Conservation (phyloP, 2,113 vertebrate species). For the Rhodinocichla rosea region DNA sequence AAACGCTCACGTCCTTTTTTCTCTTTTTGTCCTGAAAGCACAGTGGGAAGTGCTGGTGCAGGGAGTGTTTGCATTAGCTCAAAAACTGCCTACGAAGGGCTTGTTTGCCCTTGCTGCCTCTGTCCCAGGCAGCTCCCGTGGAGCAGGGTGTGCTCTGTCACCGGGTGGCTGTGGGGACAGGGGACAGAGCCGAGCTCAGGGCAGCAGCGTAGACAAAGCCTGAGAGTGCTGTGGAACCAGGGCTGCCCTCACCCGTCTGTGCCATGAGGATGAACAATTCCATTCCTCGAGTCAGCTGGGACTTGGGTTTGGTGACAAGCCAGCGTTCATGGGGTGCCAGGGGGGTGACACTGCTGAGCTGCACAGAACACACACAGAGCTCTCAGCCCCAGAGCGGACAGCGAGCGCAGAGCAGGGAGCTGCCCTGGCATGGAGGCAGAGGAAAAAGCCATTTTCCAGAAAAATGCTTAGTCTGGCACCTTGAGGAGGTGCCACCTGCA, state of each 20-base stretch:
- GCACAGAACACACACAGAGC: background rate
- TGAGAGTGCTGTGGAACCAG: accelerated
- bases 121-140: background rate
- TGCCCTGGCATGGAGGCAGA: accelerated
- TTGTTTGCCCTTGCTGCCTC: background rate
- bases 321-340: accelerated
- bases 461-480: background rate
- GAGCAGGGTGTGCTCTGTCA: background rate
- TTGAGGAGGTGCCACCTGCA: background rate
- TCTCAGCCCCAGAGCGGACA: accelerated
- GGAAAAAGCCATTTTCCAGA: background rate
- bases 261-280: accelerated
- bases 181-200: accelerated
- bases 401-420: background rate
- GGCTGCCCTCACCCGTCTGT: background rate
- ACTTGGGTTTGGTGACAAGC: background rate
- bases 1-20: accelerated
- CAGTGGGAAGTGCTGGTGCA: background rate
- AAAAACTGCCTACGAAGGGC: background rate
- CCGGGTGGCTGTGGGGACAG: background rate
- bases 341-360: background rate
- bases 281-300: accelerated
- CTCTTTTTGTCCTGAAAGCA: background rate
- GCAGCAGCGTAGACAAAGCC: background rate
- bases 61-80: background rate